These are phyloP conservation scores for Lepisosteus osseus DNA, from an alignment of 2,113 vertebrate species.

Conservation along the genomic window DNA sequence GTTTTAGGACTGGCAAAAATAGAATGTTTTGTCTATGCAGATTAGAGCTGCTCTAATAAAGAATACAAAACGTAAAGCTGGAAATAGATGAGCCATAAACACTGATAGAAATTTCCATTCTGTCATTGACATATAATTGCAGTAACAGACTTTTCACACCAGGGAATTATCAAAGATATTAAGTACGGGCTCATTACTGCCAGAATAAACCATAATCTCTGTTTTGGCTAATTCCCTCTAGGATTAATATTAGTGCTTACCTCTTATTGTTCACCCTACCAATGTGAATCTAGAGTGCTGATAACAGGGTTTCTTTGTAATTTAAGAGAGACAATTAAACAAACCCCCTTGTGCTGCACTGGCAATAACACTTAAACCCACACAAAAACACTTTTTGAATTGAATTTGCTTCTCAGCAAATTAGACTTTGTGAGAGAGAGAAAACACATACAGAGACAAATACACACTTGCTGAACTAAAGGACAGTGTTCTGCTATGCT, in stretches of 20 bases:
- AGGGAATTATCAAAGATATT: neutral
- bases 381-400: conserved; percentile 67
- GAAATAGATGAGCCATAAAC: too few relatives aligned
- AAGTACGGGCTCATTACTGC: conserved; percentile 19
- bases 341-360: conserved; percentile 39
- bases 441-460: conserved; percentile 59
- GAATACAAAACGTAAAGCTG: too few relatives aligned
- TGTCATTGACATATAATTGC: too few relatives aligned
- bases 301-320: conserved; percentile 46
- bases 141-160: too few relatives aligned
- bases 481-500: conserved; percentile 35
- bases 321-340: conserved; percentile 69
- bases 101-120: too few relatives aligned
- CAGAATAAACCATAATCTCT: conserved; percentile 24
- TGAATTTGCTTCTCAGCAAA: conserved; percentile 70
- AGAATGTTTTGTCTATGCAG: too few relatives aligned
- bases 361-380: conserved; percentile 50
- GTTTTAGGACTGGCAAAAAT: too few relatives aligned
- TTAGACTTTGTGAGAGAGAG: conserved; percentile 50
- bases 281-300: conserved; percentile 32
- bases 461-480: conserved; percentile 40
- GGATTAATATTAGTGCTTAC: conserved; percentile 22
- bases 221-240: neutral
- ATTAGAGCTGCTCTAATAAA: too few relatives aligned
- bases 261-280: conserved; percentile 33